phyloP scores from a whole-genome alignment of 2,797 vertebrate species.

The Pseudotriccus pelzelni region DNA sequence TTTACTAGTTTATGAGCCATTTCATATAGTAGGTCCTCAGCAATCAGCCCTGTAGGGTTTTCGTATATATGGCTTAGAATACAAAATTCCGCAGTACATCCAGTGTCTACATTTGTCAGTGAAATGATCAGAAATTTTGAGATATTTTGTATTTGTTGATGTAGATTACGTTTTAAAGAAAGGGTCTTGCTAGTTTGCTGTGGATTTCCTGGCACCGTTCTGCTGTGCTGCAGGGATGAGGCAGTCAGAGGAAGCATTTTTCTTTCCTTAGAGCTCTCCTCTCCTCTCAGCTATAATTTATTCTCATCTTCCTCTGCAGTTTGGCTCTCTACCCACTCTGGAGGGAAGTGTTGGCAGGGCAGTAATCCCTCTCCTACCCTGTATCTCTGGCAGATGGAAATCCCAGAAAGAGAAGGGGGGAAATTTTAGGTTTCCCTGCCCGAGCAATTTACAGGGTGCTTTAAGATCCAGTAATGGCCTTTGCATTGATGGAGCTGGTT shows the following conservation, averaged over 20 bases:
- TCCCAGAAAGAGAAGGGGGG: neutral
- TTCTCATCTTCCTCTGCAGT: constrained; percentile 41
- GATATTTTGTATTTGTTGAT: neutral
- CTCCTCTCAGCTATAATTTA: constrained; percentile 33
- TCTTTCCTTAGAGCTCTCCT: neutral
- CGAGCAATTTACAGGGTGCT: neutral
- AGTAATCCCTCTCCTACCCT: neutral
- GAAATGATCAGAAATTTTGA: neutral
- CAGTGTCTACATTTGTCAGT: neutral
- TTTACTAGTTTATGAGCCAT: neutral
- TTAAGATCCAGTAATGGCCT: neutral
- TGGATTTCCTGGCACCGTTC: neutral
- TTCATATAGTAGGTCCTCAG: neutral
- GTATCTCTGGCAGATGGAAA: constrained; percentile 8
- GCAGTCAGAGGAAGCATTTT: neutral
- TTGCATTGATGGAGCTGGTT: neutral
- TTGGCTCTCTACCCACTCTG: constrained; percentile 28
- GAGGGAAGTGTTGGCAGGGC: constrained; percentile 40
- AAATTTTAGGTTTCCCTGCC: neutral
- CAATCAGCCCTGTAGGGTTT: neutral
- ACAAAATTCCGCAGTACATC: neutral
- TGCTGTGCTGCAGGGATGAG: neutral
- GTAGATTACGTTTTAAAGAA: neutral
- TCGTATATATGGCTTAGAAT: neutral
- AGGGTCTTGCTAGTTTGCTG: neutral